Conservation (phyloP, 2,113 vertebrate genomes). For the Sclerurus mexicanus region DNA sequence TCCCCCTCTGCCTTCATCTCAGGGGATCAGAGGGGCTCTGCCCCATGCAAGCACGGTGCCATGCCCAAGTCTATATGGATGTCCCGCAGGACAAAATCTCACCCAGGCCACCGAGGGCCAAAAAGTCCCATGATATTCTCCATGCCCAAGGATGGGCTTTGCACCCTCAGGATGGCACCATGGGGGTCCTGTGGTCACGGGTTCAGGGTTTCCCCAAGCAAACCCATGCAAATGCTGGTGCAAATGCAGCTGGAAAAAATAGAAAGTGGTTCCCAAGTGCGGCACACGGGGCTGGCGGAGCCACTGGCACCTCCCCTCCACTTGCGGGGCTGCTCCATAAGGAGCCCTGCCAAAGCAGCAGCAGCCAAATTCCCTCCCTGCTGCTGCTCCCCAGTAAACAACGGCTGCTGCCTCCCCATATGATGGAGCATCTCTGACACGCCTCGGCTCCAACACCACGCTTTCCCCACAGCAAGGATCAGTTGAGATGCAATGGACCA, state of each 20-base stretch:
- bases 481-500: accelerated
- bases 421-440: not conserved
- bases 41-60: accelerated
- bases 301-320: constrained; percentile 41
- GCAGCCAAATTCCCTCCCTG: constrained; percentile 35
- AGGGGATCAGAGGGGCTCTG: not conserved
- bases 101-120: not conserved
- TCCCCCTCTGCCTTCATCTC: not conserved
- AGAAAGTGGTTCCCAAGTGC: constrained; percentile 14
- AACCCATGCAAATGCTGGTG: not conserved
- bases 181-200: not conserved
- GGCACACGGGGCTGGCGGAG: constrained; percentile 35
- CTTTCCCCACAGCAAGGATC: not conserved
- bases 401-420: not conserved
- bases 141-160: not conserved
- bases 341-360: constrained; percentile 14
- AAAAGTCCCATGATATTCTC: not conserved
- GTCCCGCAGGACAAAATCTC: not conserved
- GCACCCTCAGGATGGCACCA: not conserved
- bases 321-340: constrained; percentile 45
- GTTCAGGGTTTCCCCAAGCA: not conserved
- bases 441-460: accelerated
- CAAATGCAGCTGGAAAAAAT: constrained; percentile 20
- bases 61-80: accelerated
- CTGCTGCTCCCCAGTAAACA: not conserved